Percentiles rank a stretch among this genome's conserved stretches.
These are phyloP conservation scores for Xanthostigma xanthostigma DNA, from an alignment of 2,888 invertebrate genomes.

Conservation along the genomic window DNA sequence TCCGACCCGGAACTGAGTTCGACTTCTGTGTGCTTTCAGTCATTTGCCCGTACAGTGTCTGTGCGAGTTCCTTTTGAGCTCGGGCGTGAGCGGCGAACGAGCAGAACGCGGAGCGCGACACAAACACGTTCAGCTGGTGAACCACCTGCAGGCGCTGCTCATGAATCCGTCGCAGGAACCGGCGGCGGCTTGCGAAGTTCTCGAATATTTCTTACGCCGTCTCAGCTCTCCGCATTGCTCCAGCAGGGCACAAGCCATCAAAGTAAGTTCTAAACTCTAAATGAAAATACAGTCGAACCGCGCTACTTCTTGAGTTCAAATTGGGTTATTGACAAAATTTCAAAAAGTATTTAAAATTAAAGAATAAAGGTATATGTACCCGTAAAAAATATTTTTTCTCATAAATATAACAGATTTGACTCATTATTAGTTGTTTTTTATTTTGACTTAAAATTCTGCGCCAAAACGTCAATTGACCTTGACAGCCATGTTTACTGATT, in stretches of 20 bases:
- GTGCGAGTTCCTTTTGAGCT: slow-evolving; percentile 80
- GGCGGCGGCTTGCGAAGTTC: slow-evolving; percentile 62
- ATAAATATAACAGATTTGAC: no score
- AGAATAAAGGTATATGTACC: no score
- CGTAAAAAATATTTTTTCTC: no score
- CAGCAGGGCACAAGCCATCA: slow-evolving; percentile 61
- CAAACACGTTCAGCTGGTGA: slow-evolving; percentile 55
- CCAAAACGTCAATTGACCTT: no score
- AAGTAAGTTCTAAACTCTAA: slow-evolving; percentile 27
- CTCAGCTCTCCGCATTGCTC: slow-evolving; percentile 68
- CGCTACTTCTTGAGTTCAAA: no score
- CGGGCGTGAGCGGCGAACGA: slow-evolving; percentile 28
- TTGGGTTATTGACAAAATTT: no score
- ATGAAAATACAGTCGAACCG: no score
- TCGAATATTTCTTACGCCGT: slow-evolving; percentile 78
- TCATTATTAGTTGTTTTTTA: no score
- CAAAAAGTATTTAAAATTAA: no score
- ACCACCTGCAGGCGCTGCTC: slow-evolving; percentile 38
- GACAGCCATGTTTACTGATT: no score
- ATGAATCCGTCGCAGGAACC: slow-evolving; percentile 32
- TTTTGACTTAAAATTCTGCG: no score
- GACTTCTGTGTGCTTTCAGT: slow-evolving; percentile 29
- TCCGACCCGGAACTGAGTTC: not conserved
- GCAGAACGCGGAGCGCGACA: slow-evolving; percentile 26
- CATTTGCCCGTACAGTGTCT: slow-evolving; percentile 94